Evolutionary conservation across 2,797 vertebrate genomes (phyloP), one percentile per base, ranked within the genome.

Genomic region (Hypotaenidia okinawae): DNA sequence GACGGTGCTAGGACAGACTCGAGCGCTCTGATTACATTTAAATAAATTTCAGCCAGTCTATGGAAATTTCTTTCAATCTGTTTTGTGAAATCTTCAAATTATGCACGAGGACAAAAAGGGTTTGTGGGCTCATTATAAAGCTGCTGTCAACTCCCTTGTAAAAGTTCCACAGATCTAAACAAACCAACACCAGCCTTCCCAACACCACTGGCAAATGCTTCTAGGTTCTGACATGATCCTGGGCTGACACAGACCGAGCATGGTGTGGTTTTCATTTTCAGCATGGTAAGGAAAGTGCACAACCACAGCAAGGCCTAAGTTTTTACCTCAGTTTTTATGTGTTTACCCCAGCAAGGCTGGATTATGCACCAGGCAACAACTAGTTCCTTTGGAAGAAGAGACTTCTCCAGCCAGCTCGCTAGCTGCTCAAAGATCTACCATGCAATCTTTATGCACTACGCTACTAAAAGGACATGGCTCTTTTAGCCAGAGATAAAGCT

Each of bases 31-130:
- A 84, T 68, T 90, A 67, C 61, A 80, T 87, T 95, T 92, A 96
- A 95, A 96, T 90, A 79, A 32, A 95, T 91, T 87, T 95, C 91
- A 94, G 67, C 66, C 92, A 63, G 63, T 63, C 84, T 67, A 28
- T 6, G 51, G 79, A 87, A 91, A 57, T 84, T 61, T 84, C 30
- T 88, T 94, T 70, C 87, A 84, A 76, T 33, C 58, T 52, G 47
- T 64, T 96, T 74, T 87, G 57, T 45, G 72, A 84, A 73, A 93
- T 92, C 90, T 92, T 83, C 12, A 0, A 84, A 91, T 80, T 90
- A 95, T 87, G 62, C 75, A 84, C 87, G 70, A 49, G 77, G 72
- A 94, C 78, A 92, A 94, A 94, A 93, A 96, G 35, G 77, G 80
- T 57, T 70, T 62, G 77, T 25, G 76, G 58, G 68, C 41, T 95